Evolutionary conservation across 2,113 vertebrate genomes (phyloP).

Genomic region (Seriola aureovittata): DNA sequence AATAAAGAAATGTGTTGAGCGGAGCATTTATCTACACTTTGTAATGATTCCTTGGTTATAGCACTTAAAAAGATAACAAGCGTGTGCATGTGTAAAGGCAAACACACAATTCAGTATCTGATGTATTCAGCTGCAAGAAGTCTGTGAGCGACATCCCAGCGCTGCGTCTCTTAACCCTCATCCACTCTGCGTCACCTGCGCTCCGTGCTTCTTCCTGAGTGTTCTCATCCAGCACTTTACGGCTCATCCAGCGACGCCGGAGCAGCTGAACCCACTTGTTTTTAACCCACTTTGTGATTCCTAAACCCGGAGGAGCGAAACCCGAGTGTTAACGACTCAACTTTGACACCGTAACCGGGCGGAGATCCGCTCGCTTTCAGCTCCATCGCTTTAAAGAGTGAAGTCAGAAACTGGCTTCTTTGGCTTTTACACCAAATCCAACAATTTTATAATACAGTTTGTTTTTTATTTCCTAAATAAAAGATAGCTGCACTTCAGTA

Average conservation of each 20-base stretch:
- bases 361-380: not conserved
- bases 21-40: not conserved
- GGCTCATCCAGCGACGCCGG: not conserved
- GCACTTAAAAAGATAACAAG: too few relatives aligned
- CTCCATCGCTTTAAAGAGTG: not conserved
- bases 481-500: not conserved
- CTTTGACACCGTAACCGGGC: not conserved
- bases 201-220: not conserved
- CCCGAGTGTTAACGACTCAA: not conserved
- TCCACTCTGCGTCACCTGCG: not conserved
- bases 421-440: too few relatives aligned
- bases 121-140: too few relatives aligned
- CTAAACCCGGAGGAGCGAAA: not conserved
- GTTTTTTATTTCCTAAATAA: not conserved
- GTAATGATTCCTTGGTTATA: not conserved
- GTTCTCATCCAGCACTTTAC: not conserved
- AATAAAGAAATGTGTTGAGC: not conserved
- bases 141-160: slow-evolving; percentile 8
- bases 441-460: not conserved
- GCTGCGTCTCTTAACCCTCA: not conserved
- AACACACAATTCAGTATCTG: too few relatives aligned
- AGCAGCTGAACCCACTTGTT: not conserved
- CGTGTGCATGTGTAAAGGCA: too few relatives aligned
- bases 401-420: not conserved
- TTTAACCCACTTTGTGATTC: too few relatives aligned